These are phyloP conservation scores for Drosophila austrosaltans DNA, from an alignment of 2,888 invertebrate genomes.

Conservation along the genomic window DNA sequence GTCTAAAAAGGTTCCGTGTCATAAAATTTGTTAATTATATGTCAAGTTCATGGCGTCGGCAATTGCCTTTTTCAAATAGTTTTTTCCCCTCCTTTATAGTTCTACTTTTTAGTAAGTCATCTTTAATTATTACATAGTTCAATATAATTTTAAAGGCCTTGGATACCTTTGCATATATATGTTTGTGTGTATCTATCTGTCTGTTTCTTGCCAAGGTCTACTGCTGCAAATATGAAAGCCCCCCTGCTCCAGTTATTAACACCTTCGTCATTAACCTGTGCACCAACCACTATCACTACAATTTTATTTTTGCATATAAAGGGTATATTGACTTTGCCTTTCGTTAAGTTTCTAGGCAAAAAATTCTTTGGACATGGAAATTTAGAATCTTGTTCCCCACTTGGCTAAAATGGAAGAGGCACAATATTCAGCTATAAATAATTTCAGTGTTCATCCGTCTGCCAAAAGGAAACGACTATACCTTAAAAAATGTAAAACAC, in stretches of 20 bases:
- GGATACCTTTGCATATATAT: not conserved
- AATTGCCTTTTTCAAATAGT: conserved; percentile 5
- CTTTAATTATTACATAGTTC: conserved; percentile 30
- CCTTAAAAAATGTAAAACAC: too few relatives aligned
- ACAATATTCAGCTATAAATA: too few relatives aligned
- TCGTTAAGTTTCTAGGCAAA: too few relatives aligned
- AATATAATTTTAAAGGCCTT: conserved; percentile 36
- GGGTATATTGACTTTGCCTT: not conserved
- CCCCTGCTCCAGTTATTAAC: conserved; percentile 64
- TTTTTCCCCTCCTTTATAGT: conserved; percentile 1
- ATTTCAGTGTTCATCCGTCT: too few relatives aligned
- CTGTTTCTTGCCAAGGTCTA: conserved; percentile 45
- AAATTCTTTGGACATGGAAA: not conserved
- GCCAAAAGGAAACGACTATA: too few relatives aligned
- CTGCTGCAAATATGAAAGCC: conserved; percentile 67
- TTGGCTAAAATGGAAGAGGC: too few relatives aligned
- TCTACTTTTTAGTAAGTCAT: conserved; percentile 24
- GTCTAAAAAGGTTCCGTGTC: conserved; percentile 31
- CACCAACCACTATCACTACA: conserved; percentile 27
- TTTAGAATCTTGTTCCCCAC: too few relatives aligned
- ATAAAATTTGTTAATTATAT: conserved; percentile 56
- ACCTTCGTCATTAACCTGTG: conserved; percentile 46
- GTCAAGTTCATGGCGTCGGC: conserved; percentile 61
- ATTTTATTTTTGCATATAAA: not conserved
- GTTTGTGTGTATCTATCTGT: conserved; percentile 9